Conservation (phyloP, 2,113 vertebrate species). For the Perccottus glenii region DNA sequence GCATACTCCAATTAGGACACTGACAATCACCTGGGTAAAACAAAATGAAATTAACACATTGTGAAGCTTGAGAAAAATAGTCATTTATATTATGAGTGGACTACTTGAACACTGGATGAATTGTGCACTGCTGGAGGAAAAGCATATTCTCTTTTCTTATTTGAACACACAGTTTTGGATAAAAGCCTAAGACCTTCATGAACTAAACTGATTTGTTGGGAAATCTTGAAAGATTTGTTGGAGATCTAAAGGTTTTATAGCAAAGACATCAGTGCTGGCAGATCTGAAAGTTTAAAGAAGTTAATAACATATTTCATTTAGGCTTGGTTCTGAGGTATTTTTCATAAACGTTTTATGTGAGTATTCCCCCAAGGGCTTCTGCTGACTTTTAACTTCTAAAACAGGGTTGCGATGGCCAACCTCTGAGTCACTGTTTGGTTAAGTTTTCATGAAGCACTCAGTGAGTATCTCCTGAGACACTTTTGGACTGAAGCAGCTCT, state of each 20-base stretch:
- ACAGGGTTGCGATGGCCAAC: neutral
- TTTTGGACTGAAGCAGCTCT: slow-evolving; percentile 15
- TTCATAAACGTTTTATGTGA: slow-evolving; percentile 3
- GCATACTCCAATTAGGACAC: too few species aligned
- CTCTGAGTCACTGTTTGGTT: slow-evolving; percentile 11
- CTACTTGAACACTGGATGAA: too few species aligned
- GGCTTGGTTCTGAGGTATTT: neutral
- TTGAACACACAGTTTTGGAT: neutral
- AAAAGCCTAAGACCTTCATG: too few species aligned
- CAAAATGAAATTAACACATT: too few species aligned
- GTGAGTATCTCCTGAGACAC: slow-evolving; percentile 15
- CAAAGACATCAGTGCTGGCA: neutral
- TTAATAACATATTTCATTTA: neutral
- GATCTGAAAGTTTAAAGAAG: neutral
- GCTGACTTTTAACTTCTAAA: slow-evolving; percentile 19
- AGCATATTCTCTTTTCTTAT: neutral
- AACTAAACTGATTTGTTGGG: too few species aligned
- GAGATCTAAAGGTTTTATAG: neutral
- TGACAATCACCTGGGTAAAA: too few species aligned
- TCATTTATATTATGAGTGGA: too few species aligned
- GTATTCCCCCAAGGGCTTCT: neutral
- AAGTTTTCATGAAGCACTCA: slow-evolving; percentile 16
- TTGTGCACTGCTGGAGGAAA: too few species aligned
- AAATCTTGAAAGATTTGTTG: neutral
- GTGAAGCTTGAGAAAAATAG: too few species aligned